phyloP scores from a whole-genome alignment of 2,797 vertebrate species.

The Oreonectes daqikongensis region DNA sequence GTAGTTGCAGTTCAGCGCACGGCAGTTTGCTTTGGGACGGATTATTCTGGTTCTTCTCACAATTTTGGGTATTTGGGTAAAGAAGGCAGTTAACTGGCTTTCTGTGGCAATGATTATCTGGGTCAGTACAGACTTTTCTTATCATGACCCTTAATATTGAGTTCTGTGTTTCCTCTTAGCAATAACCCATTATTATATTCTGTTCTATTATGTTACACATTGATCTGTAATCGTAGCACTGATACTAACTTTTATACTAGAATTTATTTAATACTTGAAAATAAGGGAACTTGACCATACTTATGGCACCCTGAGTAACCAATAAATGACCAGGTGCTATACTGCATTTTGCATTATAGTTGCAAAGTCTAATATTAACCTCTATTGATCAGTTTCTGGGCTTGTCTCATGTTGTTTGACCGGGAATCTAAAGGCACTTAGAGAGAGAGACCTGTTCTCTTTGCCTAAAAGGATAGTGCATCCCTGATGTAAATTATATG shows the following conservation, averaged over 20 bases:
- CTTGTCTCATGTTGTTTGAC: not conserved
- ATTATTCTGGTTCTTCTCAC: conserved; percentile 28
- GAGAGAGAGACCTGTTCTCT: not conserved
- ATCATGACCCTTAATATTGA: not conserved
- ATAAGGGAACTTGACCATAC: not conserved
- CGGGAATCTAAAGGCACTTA: not conserved
- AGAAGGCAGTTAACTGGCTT: conserved; percentile 37
- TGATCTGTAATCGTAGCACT: not conserved
- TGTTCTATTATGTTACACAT: not conserved
- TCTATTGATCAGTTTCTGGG: not conserved
- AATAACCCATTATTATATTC: not conserved
- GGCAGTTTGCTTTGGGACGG: not conserved
- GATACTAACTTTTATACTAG: not conserved
- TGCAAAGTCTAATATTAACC: conserved; percentile 3
- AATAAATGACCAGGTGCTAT: not conserved
- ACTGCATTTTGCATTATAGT: conserved; percentile 13
- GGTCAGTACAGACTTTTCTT: conserved; percentile 30
- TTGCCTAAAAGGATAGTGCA: not conserved
- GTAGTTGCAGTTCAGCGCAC: conserved; percentile 4
- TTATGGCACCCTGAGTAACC: not conserved
- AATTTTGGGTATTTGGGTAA: conserved; percentile 37
- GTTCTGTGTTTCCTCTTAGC: not conserved
- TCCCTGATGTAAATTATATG: not conserved
- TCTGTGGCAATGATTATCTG: conserved; percentile 35
- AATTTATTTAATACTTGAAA: not conserved